Evolutionary conservation across 2,797 vertebrate species (phyloP).

Genomic region (Aselliscus stoliczkanus): DNA sequence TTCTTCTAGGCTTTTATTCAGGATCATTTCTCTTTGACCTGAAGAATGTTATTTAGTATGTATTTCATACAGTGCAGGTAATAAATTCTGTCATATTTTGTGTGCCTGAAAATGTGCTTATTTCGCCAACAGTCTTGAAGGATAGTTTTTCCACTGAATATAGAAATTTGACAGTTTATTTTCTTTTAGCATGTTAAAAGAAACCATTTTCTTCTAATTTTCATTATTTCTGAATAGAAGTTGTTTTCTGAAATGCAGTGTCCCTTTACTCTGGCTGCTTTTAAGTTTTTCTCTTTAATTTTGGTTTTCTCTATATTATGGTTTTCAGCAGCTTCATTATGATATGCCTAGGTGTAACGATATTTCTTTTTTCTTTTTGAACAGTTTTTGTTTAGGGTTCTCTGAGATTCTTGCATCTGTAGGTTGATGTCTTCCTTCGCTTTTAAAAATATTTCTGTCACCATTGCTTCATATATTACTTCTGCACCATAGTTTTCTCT

Average conservation of each 20-base stretch:
- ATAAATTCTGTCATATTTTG: neutral
- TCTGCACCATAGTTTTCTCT: neutral
- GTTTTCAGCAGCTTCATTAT: neutral
- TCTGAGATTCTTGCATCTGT: neutral
- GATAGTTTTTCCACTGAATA: neutral
- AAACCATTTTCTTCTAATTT: neutral
- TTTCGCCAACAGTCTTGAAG: neutral
- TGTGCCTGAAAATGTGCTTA: neutral
- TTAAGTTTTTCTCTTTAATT: neutral
- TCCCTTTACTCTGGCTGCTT: neutral
- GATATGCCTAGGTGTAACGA: neutral
- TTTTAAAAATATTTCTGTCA: neutral
- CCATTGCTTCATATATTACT: neutral
- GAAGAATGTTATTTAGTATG: neutral
- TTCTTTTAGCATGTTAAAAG: neutral
- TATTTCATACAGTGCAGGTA: neutral
- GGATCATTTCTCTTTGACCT: neutral
- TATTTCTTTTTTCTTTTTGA: neutral
- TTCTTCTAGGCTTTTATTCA: neutral
- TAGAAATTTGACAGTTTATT: neutral
- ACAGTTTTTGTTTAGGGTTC: neutral
- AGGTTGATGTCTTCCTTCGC: neutral
- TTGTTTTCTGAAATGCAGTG: neutral
- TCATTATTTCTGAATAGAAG: neutral
- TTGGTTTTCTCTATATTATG: neutral